Percentiles rank a stretch among this genome's conserved stretches.
Conservation (phyloP, 1,140 invertebrate species). For the Aphelenchoides fujianensis region DNA sequence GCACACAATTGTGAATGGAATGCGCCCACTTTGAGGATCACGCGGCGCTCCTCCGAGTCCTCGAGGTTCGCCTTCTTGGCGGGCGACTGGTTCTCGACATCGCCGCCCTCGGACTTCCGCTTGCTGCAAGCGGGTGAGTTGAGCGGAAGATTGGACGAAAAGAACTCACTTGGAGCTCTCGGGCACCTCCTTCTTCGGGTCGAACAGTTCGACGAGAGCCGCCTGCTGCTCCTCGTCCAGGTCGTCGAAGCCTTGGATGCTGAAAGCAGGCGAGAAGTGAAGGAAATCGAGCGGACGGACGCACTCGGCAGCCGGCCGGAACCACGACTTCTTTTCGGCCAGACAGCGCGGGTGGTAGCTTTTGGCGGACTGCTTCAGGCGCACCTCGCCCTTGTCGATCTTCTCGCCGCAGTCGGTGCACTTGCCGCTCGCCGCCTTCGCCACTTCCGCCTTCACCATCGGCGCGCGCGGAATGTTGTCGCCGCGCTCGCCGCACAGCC, state of each 20-base stretch:
- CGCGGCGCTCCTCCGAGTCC: conserved; percentile 11
- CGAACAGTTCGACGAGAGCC: not conserved
- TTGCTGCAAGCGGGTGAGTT: too few relatives aligned
- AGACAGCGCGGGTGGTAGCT: conserved; percentile 50
- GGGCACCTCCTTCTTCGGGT: not conserved
- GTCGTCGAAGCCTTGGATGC: not conserved
- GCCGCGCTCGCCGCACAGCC: too few relatives aligned
- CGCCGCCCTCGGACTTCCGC: not conserved
- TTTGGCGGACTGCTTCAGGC: conserved; percentile 31
- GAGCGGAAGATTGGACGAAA: not conserved
- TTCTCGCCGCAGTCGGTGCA: conserved; percentile 73
- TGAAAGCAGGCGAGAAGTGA: not conserved
- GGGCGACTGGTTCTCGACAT: not conserved
- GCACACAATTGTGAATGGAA: too few relatives aligned
- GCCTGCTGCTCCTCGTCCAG: conserved; percentile 41
- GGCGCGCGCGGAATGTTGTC: conserved; percentile 22
- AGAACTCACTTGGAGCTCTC: not conserved
- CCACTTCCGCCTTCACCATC: conserved; percentile 41
- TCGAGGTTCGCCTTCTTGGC: conserved; percentile 61
- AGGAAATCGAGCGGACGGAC: not conserved
- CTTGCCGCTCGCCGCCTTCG: conserved; percentile 70
- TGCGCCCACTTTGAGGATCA: too few relatives aligned
- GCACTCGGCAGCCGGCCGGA: conserved; percentile 28
- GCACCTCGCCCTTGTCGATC: conserved; percentile 66
- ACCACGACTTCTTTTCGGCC: conserved; percentile 22